A percentile compares a stretch with the other conserved stretches of the same genome.
These are phyloP conservation scores for Distichodus sexfasciatus DNA, from an alignment of 2,797 vertebrate genomes.

Conservation along the genomic window DNA sequence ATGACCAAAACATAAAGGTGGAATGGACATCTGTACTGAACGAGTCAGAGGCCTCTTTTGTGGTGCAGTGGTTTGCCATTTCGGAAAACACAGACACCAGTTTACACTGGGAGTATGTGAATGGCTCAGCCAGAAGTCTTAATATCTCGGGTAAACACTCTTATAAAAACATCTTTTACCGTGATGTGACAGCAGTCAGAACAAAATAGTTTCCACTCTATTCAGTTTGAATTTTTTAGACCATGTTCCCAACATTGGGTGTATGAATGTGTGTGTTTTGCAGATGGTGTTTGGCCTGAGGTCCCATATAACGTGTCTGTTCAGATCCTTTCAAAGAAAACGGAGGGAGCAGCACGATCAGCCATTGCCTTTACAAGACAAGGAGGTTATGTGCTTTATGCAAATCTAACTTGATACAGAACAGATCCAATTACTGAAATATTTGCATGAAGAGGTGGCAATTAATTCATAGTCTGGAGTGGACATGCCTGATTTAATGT, in stretches of 20 bases:
- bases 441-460: neutral
- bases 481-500: too few relatives aligned
- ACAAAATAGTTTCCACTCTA: too few relatives aligned
- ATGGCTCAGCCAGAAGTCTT: slow-evolving; percentile 22
- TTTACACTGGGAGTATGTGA: slow-evolving; percentile 58
- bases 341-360: slow-evolving; percentile 2
- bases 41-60: slow-evolving; percentile 48
- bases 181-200: too few relatives aligned
- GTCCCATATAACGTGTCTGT: slow-evolving; percentile 52
- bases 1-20: slow-evolving; percentile 56
- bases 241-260: neutral
- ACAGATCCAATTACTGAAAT: neutral
- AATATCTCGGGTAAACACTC: slow-evolving; percentile 65
- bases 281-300: slow-evolving; percentile 50
- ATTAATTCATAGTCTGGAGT: neutral
- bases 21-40: slow-evolving; percentile 54
- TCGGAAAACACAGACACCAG: slow-evolving; percentile 16
- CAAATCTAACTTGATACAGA: neutral
- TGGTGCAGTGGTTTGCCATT: slow-evolving; percentile 68
- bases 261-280: slow-evolving; percentile 10
- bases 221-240: too few relatives aligned
- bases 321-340: slow-evolving; percentile 26
- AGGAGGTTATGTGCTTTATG: slow-evolving; percentile 44
- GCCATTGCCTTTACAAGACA: slow-evolving; percentile 49
- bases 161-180: too few relatives aligned